phyloP scores from a whole-genome alignment of 2,113 vertebrate genomes.

The Oxygymnocypris stewartii region DNA sequence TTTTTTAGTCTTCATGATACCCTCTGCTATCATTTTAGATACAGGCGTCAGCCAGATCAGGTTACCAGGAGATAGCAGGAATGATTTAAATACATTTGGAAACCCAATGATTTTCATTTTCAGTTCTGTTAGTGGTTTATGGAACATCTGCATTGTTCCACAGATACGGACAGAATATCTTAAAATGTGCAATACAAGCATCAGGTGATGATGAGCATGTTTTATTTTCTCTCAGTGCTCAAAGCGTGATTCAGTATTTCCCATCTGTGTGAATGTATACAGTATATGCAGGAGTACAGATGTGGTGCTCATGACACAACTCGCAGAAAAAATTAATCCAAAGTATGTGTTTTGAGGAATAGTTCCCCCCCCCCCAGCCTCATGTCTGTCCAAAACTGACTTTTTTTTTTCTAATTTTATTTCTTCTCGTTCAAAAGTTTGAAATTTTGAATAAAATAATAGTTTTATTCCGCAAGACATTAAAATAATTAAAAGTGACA shows the following conservation, averaged over 20 bases:
- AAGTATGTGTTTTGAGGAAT: neutral
- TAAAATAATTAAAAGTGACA: neutral
- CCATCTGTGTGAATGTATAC: neutral
- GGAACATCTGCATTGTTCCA: neutral
- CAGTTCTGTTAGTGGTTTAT: neutral
- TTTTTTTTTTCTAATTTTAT: too few relatives aligned
- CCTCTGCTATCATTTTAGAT: conserved; percentile 22
- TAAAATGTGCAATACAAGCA: neutral
- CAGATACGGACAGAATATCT: neutral
- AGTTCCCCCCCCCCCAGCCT: neutral
- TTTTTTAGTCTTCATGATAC: neutral
- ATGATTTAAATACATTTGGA: conserved; percentile 6
- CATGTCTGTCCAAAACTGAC: neutral
- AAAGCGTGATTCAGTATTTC: neutral
- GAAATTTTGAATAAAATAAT: neutral
- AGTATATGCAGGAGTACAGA: neutral
- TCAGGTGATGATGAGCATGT: neutral
- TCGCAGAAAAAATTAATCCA: neutral
- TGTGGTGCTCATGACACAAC: neutral
- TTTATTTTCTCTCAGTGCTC: neutral
- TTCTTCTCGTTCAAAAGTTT: neutral
- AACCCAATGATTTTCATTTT: neutral
- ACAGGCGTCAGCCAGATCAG: conserved; percentile 2
- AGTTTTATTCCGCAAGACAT: neutral
- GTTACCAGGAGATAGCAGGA: neutral